These are phyloP conservation scores for Varanus salvator DNA, from an alignment of 2,113 vertebrate species.

Conservation along the genomic window DNA sequence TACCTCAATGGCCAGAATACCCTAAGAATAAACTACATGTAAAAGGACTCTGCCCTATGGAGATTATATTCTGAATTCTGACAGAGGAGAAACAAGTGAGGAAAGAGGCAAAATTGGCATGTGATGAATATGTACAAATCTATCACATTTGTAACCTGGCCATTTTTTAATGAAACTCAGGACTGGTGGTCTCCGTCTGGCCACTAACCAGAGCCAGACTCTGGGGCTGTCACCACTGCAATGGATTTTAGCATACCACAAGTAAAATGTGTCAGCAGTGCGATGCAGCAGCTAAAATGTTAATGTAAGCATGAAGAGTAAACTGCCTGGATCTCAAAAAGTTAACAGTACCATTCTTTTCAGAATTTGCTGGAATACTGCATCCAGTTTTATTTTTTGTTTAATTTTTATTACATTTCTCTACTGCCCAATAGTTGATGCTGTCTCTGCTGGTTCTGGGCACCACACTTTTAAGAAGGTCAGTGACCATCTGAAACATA, in stretches of 20 bases:
- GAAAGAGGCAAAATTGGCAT: neutral
- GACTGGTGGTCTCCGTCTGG: neutral
- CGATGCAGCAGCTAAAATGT: neutral
- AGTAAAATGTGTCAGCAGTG: neutral
- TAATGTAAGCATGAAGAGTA: neutral
- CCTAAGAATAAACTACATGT: neutral
- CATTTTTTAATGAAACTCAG: neutral
- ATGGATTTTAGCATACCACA: too few relatives aligned
- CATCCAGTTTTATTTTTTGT: too few relatives aligned
- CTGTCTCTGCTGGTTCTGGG: neutral
- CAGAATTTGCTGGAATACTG: too few relatives aligned
- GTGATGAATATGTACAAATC: neutral
- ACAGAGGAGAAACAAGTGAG: neutral
- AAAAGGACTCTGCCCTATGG: neutral
- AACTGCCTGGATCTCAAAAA: too few relatives aligned
- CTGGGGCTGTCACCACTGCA: too few relatives aligned
- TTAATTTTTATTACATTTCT: too few relatives aligned
- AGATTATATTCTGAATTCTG: neutral
- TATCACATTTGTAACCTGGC: neutral
- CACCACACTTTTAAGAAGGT: neutral
- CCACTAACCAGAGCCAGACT: too few relatives aligned
- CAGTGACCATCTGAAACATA: neutral
- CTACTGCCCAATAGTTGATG: too few relatives aligned
- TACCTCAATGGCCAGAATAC: neutral
- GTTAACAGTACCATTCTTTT: too few relatives aligned